Evolutionary conservation across 2,888 invertebrate genomes (phyloP).

Genomic region (Cryptocephalus primarius): DNA sequence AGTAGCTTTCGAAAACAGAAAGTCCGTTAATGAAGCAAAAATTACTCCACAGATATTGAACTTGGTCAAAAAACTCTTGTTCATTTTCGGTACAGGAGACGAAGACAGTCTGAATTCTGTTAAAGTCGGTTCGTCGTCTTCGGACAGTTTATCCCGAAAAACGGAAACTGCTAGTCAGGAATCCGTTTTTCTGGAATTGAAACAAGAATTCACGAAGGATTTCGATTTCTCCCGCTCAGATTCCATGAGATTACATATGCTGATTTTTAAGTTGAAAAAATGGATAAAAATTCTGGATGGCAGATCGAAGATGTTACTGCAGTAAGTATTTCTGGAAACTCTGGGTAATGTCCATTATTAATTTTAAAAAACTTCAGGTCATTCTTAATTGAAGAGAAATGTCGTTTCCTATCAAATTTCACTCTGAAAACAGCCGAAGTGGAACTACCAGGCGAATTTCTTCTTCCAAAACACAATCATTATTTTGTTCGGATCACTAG

Average conservation of each 20-base stretch:
- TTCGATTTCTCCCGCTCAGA: constrained; percentile 90
- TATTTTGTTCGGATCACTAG: constrained; percentile 92
- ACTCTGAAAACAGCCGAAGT: constrained; percentile 92
- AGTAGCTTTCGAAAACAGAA: constrained; percentile 89
- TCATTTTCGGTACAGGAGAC: constrained; percentile 90
- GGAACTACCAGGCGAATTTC: constrained; percentile 89
- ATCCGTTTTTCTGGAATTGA: constrained; percentile 95
- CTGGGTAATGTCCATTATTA: no score
- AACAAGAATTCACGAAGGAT: constrained; percentile 87
- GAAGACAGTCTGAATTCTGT: constrained; percentile 65
- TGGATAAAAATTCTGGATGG: constrained; percentile 96
- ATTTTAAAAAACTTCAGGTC: no score
- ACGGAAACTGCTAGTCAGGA: constrained; percentile 91
- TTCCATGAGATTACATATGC: constrained; percentile 82
- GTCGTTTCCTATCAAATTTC: constrained; percentile 90
- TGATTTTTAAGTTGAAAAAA: constrained; percentile 88
- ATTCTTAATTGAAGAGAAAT: constrained; percentile 93
- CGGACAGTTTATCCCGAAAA: constrained; percentile 80
- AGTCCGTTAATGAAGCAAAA: constrained; percentile 80
- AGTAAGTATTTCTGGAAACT: constrained; percentile 46
- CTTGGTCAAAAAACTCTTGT: constrained; percentile 90
- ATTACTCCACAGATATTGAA: constrained; percentile 91
- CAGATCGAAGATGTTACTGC: constrained; percentile 83
- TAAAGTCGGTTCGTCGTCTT: constrained; percentile 59
- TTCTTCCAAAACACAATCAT: constrained; percentile 89